phyloP scores from a whole-genome alignment of 2,888 invertebrate species.

The Malacosoma neustria region DNA sequence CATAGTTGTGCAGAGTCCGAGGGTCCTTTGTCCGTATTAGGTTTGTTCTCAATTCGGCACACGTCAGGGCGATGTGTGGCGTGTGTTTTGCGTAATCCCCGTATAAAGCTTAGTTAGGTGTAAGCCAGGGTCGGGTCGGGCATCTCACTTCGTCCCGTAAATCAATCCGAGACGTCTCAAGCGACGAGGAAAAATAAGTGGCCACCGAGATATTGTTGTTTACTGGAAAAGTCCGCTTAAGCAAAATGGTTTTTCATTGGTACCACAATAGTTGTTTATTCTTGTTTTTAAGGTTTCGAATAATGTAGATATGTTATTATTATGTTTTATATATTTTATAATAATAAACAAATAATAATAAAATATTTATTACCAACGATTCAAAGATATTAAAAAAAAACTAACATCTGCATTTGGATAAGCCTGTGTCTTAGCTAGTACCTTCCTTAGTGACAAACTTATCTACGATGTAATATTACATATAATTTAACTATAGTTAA shows the following conservation, averaged over 20 bases:
- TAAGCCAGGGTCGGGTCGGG: slow-evolving; percentile 50
- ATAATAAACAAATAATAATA: too few relatives aligned
- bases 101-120: slow-evolving; percentile 56
- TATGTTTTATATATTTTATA: too few relatives aligned
- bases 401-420: too few relatives aligned
- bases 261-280: neutral
- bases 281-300: too few relatives aligned
- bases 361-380: too few relatives aligned
- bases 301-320: too few relatives aligned
- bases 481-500: too few relatives aligned
- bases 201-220: slow-evolving; percentile 21
- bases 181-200: slow-evolving; percentile 58
- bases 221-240: slow-evolving; percentile 25
- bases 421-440: too few relatives aligned
- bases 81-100: slow-evolving; percentile 61
- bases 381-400: too few relatives aligned
- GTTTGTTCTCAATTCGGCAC: slow-evolving; percentile 44
- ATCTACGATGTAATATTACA: too few relatives aligned
- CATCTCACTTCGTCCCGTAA: slow-evolving; percentile 60
- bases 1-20: neutral
- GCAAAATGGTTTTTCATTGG: slow-evolving; percentile 10
- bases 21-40: neutral
- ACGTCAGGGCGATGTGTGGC: slow-evolving; percentile 46
- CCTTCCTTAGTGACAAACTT: too few relatives aligned
- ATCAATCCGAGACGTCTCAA: slow-evolving; percentile 58